phyloP scores from a whole-genome alignment of 1,140 invertebrate genomes.

The Paramacrobiotus metropolitanus region DNA sequence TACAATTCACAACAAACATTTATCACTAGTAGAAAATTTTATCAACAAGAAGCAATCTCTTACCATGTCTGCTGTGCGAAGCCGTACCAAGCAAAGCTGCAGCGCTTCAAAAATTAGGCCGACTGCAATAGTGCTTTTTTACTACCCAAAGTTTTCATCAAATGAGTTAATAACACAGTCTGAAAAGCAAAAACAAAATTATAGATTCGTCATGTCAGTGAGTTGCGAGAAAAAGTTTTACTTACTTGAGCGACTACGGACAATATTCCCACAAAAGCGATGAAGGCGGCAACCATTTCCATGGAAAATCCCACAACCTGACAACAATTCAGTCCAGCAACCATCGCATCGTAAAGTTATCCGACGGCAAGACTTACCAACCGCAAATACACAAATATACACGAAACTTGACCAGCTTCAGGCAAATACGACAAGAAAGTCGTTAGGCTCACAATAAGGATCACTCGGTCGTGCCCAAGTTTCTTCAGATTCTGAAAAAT shows the following conservation, averaged over 20 bases:
- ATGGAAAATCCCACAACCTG: slow-evolving; percentile 80
- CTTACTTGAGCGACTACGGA: slow-evolving; percentile 72
- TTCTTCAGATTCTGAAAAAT: slow-evolving; percentile 47
- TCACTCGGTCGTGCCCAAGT: slow-evolving; percentile 82
- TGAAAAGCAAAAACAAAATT: slow-evolving; percentile 15
- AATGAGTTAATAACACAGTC: slow-evolving; percentile 46
- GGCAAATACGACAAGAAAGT: slow-evolving; percentile 94
- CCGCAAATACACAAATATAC: slow-evolving; percentile 97
- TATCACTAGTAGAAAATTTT: not conserved
- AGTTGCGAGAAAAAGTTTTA: slow-evolving; percentile 5
- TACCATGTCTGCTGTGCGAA: slow-evolving; percentile 61
- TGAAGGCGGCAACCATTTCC: slow-evolving; percentile 85
- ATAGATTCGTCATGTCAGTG: not conserved
- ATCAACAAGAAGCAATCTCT: slow-evolving; percentile 14
- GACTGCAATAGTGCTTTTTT: slow-evolving; percentile 93
- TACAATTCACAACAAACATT: slow-evolving; percentile 20
- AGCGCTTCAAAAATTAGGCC: slow-evolving; percentile 87
- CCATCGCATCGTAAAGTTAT: not conserved
- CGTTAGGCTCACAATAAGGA: slow-evolving; percentile 82
- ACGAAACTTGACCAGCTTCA: slow-evolving; percentile 93
- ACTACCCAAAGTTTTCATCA: slow-evolving; percentile 71
- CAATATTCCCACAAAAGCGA: slow-evolving; percentile 82
- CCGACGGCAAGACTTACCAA: slow-evolving; percentile 38
- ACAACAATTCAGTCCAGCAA: not conserved
- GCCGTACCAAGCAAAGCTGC: slow-evolving; percentile 87